A percentile compares a stretch with the other conserved stretches of the same genome.
Conservation (phyloP, 2,888 invertebrate species). For the Biston stratarius region DNA sequence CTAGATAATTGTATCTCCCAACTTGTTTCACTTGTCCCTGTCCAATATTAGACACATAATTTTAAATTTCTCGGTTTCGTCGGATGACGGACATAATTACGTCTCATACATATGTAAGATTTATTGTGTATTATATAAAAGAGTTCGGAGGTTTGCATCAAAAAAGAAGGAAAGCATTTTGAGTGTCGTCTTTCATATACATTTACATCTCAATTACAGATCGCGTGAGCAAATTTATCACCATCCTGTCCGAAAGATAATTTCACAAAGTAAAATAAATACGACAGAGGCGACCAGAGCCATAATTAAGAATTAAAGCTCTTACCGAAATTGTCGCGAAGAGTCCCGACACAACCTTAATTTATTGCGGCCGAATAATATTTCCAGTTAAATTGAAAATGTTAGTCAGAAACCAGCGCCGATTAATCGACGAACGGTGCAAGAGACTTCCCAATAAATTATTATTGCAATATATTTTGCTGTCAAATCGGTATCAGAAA, state of each 20-base stretch:
- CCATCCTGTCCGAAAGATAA: slow-evolving; percentile 59
- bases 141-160: slow-evolving; percentile 43
- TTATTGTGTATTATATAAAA: slow-evolving; percentile 3
- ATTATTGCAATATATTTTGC: slow-evolving; percentile 39
- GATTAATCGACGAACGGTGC: slow-evolving; percentile 64
- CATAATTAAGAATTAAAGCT: slow-evolving; percentile 82
- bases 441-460: slow-evolving; percentile 53
- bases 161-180: slow-evolving; percentile 39
- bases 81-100: too few relatives aligned
- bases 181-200: slow-evolving; percentile 46
- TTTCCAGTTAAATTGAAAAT: slow-evolving; percentile 73
- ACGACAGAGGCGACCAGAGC: slow-evolving; percentile 66
- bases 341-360: slow-evolving; percentile 62
- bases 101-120: background rate
- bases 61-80: too few relatives aligned
- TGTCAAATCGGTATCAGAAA: slow-evolving; percentile 44
- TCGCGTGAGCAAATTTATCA: slow-evolving; percentile 71
- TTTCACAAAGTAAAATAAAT: slow-evolving; percentile 76
- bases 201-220: slow-evolving; percentile 73
- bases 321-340: slow-evolving; percentile 74
- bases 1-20: too few relatives aligned
- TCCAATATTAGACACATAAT: too few relatives aligned
- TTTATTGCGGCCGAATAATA: slow-evolving; percentile 72
- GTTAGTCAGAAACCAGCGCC: slow-evolving; percentile 63
- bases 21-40: too few relatives aligned